Conservation (phyloP, 2,113 vertebrate genomes). For the Clarias magur region DNA sequence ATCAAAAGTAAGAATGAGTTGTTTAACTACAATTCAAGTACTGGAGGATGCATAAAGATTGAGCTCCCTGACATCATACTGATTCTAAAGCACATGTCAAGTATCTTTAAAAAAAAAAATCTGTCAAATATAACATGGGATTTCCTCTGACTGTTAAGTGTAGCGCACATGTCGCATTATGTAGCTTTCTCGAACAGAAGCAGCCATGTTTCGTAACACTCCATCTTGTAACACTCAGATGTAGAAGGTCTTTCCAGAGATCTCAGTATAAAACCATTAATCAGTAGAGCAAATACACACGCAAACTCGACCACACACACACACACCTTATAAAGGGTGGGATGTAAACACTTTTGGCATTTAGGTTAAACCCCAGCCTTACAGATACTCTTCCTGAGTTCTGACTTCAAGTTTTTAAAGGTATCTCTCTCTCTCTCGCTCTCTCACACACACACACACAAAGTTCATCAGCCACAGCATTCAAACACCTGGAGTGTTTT, state of each 20-base stretch:
- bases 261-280: neutral
- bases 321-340: slow-evolving; percentile 13
- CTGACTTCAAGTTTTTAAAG: slow-evolving; percentile 45
- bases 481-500: neutral
- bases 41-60: slow-evolving; percentile 2
- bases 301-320: neutral
- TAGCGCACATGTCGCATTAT: neutral
- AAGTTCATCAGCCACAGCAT: neutral
- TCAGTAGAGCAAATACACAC: neutral
- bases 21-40: slow-evolving; percentile 34
- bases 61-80: neutral
- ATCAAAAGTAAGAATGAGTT: slow-evolving; percentile 9
- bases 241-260: neutral
- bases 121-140: neutral
- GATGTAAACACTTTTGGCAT: slow-evolving; percentile 18
- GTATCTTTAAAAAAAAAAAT: neutral
- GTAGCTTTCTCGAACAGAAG: neutral
- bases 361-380: neutral
- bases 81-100: neutral
- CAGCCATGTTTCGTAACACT: neutral
- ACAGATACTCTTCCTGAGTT: slow-evolving; percentile 42
- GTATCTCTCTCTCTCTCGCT: no score
- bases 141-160: neutral
- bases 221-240: neutral
- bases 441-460: neutral